Evolutionary conservation across 2,888 invertebrate genomes (phyloP).

Genomic region (Baccha elongata): DNA sequence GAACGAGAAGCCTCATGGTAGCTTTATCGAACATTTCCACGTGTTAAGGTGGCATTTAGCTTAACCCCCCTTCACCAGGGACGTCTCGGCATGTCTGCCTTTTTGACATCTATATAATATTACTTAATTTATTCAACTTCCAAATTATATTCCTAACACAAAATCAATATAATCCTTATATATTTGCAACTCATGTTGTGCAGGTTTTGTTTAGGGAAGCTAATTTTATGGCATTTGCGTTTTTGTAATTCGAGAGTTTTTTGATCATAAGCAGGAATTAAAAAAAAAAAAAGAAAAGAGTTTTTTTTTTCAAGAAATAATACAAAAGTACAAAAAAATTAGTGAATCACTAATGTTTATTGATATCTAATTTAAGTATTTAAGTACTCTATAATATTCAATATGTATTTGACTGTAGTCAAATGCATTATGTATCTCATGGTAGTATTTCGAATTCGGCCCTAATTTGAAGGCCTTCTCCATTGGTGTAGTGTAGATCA

Average conservation of each 20-base stretch:
- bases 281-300: too few species aligned
- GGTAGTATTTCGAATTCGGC: too few species aligned
- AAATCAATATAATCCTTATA: constrained; percentile 60
- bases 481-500: too few species aligned
- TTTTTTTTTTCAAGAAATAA: too few species aligned
- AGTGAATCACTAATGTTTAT: too few species aligned
- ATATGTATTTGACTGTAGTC: too few species aligned
- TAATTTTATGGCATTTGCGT: constrained; percentile 7
- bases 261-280: neutral
- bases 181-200: constrained; percentile 1
- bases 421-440: too few species aligned
- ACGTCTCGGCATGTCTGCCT: neutral
- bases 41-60: constrained; percentile 9
- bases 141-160: constrained; percentile 55
- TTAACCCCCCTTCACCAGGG: neutral
- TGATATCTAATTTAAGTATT: too few species aligned
- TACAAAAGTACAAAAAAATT: too few species aligned
- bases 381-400: too few species aligned
- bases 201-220: neutral
- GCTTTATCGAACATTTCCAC: neutral
- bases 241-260: constrained; percentile 44
- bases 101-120: constrained; percentile 48
- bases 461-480: too few species aligned
- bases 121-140: constrained; percentile 56
- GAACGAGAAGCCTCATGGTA: neutral